Evolutionary conservation across 2,888 invertebrate species (phyloP), one percentile per base, ranked within the genome.

Genomic region (Ligdia adustata): DNA sequence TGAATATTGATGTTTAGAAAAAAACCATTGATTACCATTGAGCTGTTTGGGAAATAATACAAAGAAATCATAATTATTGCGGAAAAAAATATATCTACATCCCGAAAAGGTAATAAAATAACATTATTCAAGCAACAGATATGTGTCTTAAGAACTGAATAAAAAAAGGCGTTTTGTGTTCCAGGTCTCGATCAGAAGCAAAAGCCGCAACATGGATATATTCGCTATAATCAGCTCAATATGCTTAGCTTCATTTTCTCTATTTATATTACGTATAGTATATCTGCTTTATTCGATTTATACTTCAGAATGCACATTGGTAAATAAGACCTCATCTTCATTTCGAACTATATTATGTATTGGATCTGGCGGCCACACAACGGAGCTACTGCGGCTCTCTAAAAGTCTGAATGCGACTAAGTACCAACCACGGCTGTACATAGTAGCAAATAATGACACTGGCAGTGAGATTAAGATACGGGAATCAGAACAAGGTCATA

Each of bases 301-400:
- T 15, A 67, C 69, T 2, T 57, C 64, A 1, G 70, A 79, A 47
- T 75, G 74, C 57, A 60, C 50, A 50, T 44, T 86, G 31, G 54
- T 53, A 34, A 64, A 57, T 37, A 52, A 66, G 40, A 53, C 57
- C 5, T 57, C 52, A 18, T 57, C 74, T 31, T 59, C 75, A 37
- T 59, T 90, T 16, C 75, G 75, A 52, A 93, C 94, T 3, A 64
- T 94, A 45, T 88, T 94, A 58, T 93, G 95, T 57, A 92, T 95
- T 47, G 95, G 95, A 24, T 94, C 95, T 57, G 98, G 97, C 43
- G 98, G 98, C 0, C 99, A 99, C 75, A 99, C 99, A 0, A 94
- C 95, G n/a, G 99, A 99, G 91, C 95, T 99, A 91, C 76, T 98
- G 35, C 91, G 93, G 53, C 88, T 99, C 27, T 77, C 95, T 3